Evolutionary conservation across 2,888 invertebrate genomes (phyloP).

Genomic region (Cerastis leucographa): DNA sequence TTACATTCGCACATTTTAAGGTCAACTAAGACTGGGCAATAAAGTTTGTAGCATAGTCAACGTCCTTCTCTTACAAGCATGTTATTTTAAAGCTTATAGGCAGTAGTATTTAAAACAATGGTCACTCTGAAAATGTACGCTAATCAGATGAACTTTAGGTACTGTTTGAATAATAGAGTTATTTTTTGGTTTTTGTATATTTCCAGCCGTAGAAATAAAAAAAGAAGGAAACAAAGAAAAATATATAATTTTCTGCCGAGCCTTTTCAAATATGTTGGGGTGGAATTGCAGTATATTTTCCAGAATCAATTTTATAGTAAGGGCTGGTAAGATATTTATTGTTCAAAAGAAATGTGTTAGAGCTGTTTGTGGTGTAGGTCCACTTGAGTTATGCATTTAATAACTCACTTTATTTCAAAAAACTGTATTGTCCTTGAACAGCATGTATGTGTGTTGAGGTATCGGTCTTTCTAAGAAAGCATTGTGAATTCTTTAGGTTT

Average conservation of each 20-base stretch:
- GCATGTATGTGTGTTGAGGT: too few species aligned
- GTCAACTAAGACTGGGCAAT: background rate
- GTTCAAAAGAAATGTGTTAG: too few species aligned
- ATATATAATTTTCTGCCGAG: background rate
- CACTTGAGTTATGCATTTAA: too few species aligned
- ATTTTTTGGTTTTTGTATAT: background rate
- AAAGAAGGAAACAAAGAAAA: background rate
- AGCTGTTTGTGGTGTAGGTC: too few species aligned
- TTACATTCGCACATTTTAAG: background rate
- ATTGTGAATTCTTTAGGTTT: too few species aligned
- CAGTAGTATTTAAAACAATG: background rate
- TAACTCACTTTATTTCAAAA: too few species aligned
- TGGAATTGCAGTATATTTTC: background rate
- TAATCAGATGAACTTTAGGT: background rate
- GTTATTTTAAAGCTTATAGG: slow-evolving; percentile 1
- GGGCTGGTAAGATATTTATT: too few species aligned
- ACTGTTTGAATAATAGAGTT: background rate
- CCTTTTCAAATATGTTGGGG: background rate
- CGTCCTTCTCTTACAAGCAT: background rate
- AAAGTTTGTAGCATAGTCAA: slow-evolving; percentile 10
- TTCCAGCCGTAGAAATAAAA: background rate
- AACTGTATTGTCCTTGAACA: too few species aligned
- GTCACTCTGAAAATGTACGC: background rate
- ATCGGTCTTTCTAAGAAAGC: too few species aligned
- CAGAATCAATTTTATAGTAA: too few species aligned